These are phyloP conservation scores for Amorpha juglandis DNA, from an alignment of 2,888 invertebrate species.

Conservation along the genomic window DNA sequence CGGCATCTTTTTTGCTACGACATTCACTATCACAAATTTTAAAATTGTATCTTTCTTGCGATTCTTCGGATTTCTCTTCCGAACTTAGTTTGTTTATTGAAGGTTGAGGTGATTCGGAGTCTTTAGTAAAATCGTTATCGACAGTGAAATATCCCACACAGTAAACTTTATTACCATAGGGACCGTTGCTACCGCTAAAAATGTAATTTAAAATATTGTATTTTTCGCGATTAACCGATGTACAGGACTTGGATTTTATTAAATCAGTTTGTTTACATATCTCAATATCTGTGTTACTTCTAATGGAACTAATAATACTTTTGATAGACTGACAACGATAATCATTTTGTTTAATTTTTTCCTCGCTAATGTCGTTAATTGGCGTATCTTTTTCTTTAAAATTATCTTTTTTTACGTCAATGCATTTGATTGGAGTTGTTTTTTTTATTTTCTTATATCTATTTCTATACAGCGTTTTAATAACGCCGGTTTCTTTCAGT, in stretches of 20 bases:
- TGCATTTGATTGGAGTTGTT: slow-evolving; percentile 25
- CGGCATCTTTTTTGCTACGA: slow-evolving; percentile 36
- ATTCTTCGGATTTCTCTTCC: slow-evolving; percentile 34
- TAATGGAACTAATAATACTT: slow-evolving; percentile 40
- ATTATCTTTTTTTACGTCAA: slow-evolving; percentile 27
- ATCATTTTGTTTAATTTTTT: background rate
- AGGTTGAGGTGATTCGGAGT: slow-evolving; percentile 32
- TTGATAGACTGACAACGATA: background rate
- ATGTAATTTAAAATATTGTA: slow-evolving; percentile 61
- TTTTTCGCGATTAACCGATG: slow-evolving; percentile 45
- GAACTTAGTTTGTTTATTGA: slow-evolving; percentile 39
- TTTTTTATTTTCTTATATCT: slow-evolving; percentile 33
- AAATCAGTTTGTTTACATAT: slow-evolving; percentile 39
- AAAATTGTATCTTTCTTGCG: slow-evolving; percentile 43
- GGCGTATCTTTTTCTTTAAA: background rate
- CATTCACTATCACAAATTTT: slow-evolving; percentile 52
- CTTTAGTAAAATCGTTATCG: slow-evolving; percentile 48
- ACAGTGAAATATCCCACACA: slow-evolving; percentile 70
- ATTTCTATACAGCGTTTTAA: slow-evolving; percentile 51
- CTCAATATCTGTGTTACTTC: slow-evolving; percentile 48
- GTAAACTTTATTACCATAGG: slow-evolving; percentile 57
- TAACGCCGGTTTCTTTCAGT: slow-evolving; percentile 43
- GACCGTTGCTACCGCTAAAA: slow-evolving; percentile 52
- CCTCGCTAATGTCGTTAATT: background rate
- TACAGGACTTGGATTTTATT: slow-evolving; percentile 54